Evolutionary conservation across 2,113 vertebrate species (phyloP).

Genomic region (Campylomormyrus tamandua): DNA sequence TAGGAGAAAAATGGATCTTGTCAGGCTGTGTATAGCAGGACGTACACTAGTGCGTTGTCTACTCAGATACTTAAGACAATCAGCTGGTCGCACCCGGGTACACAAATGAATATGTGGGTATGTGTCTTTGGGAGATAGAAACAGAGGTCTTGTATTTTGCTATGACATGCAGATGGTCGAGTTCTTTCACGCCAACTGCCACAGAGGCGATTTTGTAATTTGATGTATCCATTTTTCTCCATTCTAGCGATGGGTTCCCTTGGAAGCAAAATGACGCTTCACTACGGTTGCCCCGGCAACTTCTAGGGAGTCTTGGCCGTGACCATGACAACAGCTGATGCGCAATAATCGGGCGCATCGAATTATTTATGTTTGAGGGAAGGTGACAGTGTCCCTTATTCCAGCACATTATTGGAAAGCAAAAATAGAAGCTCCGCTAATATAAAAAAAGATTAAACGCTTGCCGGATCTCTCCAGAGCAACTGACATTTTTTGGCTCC

Average conservation of each 20-base stretch:
- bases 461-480: background rate
- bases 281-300: constrained; percentile 67
- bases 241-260: constrained; percentile 32
- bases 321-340: constrained; percentile 65
- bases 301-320: constrained; percentile 51
- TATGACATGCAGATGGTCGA: background rate
- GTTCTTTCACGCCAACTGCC: background rate
- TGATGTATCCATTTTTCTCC: constrained; percentile 16
- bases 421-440: background rate
- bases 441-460: constrained; percentile 4
- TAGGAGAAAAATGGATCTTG: background rate
- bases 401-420: background rate
- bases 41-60: background rate
- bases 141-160: background rate
- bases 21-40: background rate
- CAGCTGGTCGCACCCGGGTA: too few relatives aligned
- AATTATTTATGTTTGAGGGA: constrained; percentile 54
- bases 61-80: background rate
- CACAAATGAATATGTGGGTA: background rate
- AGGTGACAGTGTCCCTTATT: background rate
- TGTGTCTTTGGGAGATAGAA: background rate
- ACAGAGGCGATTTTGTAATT: background rate
- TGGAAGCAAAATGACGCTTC: constrained; percentile 49
- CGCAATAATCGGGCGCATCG: constrained; percentile 51
- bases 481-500: background rate